Conservation (phyloP, 1,140 invertebrate genomes). For the Calycopis cecrops region DNA sequence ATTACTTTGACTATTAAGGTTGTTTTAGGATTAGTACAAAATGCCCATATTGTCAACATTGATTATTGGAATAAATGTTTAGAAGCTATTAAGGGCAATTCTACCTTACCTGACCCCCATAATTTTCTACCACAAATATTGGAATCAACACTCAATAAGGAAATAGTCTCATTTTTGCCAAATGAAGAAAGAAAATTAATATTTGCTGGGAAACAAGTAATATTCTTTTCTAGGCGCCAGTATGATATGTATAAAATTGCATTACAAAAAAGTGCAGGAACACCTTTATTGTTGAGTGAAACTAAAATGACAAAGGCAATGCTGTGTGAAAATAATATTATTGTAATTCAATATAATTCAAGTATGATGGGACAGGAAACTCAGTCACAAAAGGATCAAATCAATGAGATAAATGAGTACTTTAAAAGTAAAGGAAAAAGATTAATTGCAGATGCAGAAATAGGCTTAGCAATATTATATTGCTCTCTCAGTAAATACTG, state of each 20-base stretch:
- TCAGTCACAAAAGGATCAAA: slow-evolving; percentile 59
- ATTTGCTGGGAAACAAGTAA: slow-evolving; percentile 77
- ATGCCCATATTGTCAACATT: slow-evolving; percentile 78
- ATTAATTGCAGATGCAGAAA: slow-evolving; percentile 79
- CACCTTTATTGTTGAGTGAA: slow-evolving; percentile 59
- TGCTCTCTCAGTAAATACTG: slow-evolving; percentile 79
- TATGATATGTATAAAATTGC: slow-evolving; percentile 72
- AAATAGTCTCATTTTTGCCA: slow-evolving; percentile 74
- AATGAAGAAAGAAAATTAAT: slow-evolving; percentile 70
- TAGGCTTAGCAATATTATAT: slow-evolving; percentile 79
- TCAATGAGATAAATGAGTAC: slow-evolving; percentile 62
- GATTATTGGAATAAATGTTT: slow-evolving; percentile 77
- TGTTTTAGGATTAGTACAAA: slow-evolving; percentile 78
- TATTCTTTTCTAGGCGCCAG: slow-evolving; percentile 78
- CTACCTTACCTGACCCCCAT: slow-evolving; percentile 68
- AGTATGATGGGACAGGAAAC: slow-evolving; percentile 59
- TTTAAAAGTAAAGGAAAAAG: slow-evolving; percentile 73
- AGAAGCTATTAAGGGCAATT: slow-evolving; percentile 57
- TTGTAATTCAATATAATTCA: slow-evolving; percentile 73
- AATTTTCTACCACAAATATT: slow-evolving; percentile 74
- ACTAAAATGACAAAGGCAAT: slow-evolving; percentile 65
- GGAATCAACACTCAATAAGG: slow-evolving; percentile 75
- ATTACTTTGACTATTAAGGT: slow-evolving; percentile 82
- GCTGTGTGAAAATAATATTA: slow-evolving; percentile 58
- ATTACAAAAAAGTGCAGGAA: slow-evolving; percentile 60